A percentile compares a stretch with the other conserved stretches of the same genome.
These are phyloP conservation scores for Ecdyonurus torrentis DNA, from an alignment of 2,888 invertebrate genomes.

Conservation along the genomic window DNA sequence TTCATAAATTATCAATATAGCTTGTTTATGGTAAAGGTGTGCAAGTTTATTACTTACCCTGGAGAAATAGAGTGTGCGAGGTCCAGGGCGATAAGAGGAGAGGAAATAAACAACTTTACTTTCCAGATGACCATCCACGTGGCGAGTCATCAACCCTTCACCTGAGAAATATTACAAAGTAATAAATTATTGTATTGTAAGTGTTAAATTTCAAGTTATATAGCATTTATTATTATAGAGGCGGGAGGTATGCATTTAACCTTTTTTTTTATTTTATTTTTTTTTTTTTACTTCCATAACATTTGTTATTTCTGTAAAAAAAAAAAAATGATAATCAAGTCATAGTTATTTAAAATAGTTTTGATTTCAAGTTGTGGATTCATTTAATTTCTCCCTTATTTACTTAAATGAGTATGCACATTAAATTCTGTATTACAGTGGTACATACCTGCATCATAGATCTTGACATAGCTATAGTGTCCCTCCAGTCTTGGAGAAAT, in stretches of 20 bases:
- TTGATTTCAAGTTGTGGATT: too few relatives aligned
- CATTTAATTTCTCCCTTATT: too few relatives aligned
- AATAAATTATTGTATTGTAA: background rate
- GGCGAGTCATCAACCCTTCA: conserved; percentile 50
- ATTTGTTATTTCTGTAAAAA: too few relatives aligned
- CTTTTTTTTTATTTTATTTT: too few relatives aligned
- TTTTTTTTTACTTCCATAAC: too few relatives aligned
- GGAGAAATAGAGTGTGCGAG: conserved; percentile 77
- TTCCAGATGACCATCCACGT: conserved; percentile 62
- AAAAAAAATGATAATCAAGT: too few relatives aligned
- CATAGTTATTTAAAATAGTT: too few relatives aligned
- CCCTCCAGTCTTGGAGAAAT: conserved; percentile 40
- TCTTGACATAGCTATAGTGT: conserved; percentile 33
- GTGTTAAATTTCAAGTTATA: background rate
- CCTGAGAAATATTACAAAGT: conserved; percentile 25
- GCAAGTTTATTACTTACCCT: conserved; percentile 43
- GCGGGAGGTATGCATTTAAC: too few relatives aligned
- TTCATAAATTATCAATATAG: background rate
- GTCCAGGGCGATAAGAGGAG: conserved; percentile 65
- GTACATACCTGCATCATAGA: conserved; percentile 26
- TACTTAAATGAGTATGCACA: too few relatives aligned
- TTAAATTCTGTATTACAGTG: too few relatives aligned
- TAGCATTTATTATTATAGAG: background rate
- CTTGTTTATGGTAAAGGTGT: background rate
- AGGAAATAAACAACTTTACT: conserved; percentile 73